Base-by-base conservation (phyloP, 2,888 invertebrate species). In the Macrophya alboannulata region DNA sequence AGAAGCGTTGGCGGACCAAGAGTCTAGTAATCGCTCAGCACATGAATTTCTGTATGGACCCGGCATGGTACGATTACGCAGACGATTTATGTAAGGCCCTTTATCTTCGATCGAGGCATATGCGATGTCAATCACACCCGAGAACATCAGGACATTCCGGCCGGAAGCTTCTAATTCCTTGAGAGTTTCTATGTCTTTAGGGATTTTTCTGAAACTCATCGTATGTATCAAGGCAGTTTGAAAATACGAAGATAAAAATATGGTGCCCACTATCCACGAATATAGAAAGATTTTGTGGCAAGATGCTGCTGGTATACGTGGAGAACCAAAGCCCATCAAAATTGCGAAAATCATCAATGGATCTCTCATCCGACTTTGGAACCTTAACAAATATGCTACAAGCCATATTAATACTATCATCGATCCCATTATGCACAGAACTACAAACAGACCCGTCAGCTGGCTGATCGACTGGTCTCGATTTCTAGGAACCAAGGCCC, bases 401-500 rank as follows among this genome's bases (percentile, higher is more conserved):
- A 40, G 8, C 71, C 71, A 71, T 40, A 43, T 71, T 40, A 71
- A n/a, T n/a, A 31, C 71, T 71, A 71, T 40, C 17, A 43, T 40
- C 31, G 17, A 40, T 1, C 71, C 71, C 71, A 71, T 40, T 15
- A n/a, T n/a, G n/a, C 1, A 71, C n/a, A 71, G 40, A 25, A 76
- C 76, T 5, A 25, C 12, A 4, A 76, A 76, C 31, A 76, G 25
- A 12, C 21, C 25, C 12, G 1, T 48, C 45, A 48, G 48, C 1
- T 76, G 48, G 45, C 6, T 45, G 76, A 48, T 6, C 4, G 48
- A 12, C 25, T 76, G 76, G 6, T 48, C 48, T 5, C 43, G n/a
- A 76, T 76, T 76, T 31, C 48, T 45, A 8, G 76, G 48, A 48
- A 76, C 48, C 76, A 76, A 48, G 15, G 76, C 76, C 76, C 76